A percentile compares a stretch with the other conserved stretches of the same genome.
These are phyloP conservation scores for Epicauta chinensis DNA, from an alignment of 1,140 invertebrate genomes.

Conservation along the genomic window DNA sequence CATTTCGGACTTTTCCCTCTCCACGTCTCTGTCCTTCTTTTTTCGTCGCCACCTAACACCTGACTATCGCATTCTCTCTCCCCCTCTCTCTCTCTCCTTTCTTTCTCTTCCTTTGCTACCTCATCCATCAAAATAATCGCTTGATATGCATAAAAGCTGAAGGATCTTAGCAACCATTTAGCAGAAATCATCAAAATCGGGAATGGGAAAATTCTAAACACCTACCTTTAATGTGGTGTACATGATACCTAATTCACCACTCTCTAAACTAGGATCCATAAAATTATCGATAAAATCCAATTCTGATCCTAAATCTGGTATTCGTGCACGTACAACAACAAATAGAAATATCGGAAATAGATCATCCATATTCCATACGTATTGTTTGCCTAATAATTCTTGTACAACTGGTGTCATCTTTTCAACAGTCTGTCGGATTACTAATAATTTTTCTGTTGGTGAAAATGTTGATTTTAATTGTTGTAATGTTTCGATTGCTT, in stretches of 20 bases:
- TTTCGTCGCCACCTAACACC: too few species aligned
- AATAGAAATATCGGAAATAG: constrained; percentile 81
- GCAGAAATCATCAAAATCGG: too few species aligned
- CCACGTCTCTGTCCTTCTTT: too few species aligned
- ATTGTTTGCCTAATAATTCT: constrained; percentile 48
- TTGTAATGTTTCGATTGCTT: constrained; percentile 68
- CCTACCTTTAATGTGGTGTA: constrained; percentile 72
- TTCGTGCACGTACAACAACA: constrained; percentile 71
- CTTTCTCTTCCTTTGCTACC: too few species aligned
- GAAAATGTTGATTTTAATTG: constrained; percentile 73
- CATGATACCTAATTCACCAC: constrained; percentile 77
- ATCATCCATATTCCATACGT: constrained; percentile 79
- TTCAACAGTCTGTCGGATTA: constrained; percentile 70
- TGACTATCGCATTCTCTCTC: too few species aligned
- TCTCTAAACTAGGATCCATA: constrained; percentile 65
- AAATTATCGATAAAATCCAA: constrained; percentile 81
- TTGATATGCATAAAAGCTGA: too few species aligned
- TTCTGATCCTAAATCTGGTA: constrained; percentile 78
- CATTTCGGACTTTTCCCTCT: too few species aligned
- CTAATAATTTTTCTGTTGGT: constrained; percentile 69
- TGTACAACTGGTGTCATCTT: constrained; percentile 66
- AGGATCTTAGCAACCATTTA: too few species aligned
- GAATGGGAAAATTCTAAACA: too few species aligned
- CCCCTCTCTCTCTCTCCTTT: too few species aligned
- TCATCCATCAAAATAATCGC: constrained; percentile 4